Conservation (phyloP, 2,113 vertebrate species). For the Tympanuchus pallidicinctus region DNA sequence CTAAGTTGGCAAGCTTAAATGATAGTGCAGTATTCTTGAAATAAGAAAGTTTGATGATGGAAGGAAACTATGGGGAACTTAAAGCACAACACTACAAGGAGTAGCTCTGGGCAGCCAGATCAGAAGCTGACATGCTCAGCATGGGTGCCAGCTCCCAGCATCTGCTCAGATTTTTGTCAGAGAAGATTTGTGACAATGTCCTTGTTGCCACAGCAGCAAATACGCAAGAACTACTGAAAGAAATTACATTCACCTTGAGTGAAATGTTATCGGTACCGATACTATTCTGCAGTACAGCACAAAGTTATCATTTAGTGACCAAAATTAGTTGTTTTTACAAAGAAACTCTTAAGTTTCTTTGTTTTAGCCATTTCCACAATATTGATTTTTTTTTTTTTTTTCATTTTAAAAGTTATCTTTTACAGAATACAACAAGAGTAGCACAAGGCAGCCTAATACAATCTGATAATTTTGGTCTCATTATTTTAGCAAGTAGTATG, state of each 20-base stretch:
- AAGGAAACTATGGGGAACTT: neutral
- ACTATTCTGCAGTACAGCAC: neutral
- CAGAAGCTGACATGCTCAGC: accelerated
- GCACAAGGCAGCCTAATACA: neutral
- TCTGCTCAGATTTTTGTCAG: neutral
- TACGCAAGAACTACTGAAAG: neutral
- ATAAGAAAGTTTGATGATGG: neutral
- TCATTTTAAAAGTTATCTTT: neutral
- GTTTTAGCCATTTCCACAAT: neutral
- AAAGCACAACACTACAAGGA: neutral
- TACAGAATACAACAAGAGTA: neutral
- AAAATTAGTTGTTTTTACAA: neutral
- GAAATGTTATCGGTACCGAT: neutral
- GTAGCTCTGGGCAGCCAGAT: neutral
- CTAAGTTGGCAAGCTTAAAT: neutral
- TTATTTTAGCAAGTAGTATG: neutral
- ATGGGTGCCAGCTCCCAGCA: neutral
- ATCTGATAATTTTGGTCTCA: neutral
- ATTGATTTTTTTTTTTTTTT: neutral
- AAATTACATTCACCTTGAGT: neutral
- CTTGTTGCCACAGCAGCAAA: neutral
- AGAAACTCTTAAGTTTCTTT: neutral
- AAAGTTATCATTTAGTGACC: neutral
- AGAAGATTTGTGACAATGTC: neutral
- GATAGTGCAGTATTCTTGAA: neutral